phyloP scores from a whole-genome alignment of 1,140 invertebrate species.

The Drosophila sulfurigaster region DNA sequence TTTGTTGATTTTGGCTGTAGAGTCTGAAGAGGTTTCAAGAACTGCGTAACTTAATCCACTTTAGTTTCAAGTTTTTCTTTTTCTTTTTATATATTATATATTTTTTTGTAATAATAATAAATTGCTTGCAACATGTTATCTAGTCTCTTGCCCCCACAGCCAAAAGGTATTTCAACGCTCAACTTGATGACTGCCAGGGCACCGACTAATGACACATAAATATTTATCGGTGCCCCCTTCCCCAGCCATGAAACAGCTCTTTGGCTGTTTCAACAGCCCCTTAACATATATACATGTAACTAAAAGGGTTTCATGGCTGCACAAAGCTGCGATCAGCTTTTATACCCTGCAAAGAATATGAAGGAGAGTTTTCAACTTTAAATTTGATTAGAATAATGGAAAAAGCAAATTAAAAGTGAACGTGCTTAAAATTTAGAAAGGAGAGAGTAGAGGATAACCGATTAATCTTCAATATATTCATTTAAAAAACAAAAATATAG shows the following conservation, averaged over 20 bases:
- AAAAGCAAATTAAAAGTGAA: no score
- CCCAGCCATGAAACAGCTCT: constrained; percentile 9
- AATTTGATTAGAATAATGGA: no score
- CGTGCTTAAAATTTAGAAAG: no score
- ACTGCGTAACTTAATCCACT: constrained; percentile 36
- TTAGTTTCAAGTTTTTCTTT: constrained; percentile 31
- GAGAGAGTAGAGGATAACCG: no score
- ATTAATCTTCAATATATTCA: no score
- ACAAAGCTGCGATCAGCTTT: constrained; percentile 56
- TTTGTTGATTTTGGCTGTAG: not conserved
- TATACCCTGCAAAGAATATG: not conserved
- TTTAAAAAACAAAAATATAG: no score
- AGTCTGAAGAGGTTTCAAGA: not conserved
- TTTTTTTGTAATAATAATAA: constrained; percentile 29
- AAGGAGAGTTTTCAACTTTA: not conserved
- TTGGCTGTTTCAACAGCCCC: not conserved
- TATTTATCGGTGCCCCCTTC: constrained; percentile 59
- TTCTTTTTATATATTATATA: not conserved
- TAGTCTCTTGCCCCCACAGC: constrained; percentile 13
- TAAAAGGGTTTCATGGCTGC: constrained; percentile 69
- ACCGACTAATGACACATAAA: constrained; percentile 78
- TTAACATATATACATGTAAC: constrained; percentile 49
- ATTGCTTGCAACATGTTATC: constrained; percentile 33
- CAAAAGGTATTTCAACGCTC: constrained; percentile 67
- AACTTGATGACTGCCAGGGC: constrained; percentile 64